A percentile compares a stretch with the other conserved stretches of the same genome.
Evolutionary conservation across 2,888 invertebrate genomes (phyloP).

Genomic region (Eupithecia insigniata): DNA sequence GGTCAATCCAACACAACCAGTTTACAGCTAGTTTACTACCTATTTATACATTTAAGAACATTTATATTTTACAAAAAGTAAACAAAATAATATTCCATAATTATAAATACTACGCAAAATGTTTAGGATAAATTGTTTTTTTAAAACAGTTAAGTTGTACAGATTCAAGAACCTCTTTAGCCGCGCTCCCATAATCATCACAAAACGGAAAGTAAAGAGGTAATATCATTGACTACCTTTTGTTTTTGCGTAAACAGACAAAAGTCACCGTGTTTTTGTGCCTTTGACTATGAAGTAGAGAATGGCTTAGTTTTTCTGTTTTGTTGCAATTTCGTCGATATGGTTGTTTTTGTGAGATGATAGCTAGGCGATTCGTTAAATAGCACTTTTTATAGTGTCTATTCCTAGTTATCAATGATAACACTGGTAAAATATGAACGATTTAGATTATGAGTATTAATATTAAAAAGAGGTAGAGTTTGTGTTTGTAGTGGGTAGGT

Average conservation of each 20-base stretch:
- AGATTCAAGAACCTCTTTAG: background rate
- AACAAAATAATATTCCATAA: background rate
- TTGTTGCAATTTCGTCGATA: background rate
- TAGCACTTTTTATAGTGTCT: background rate
- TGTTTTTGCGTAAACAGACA: constrained; percentile 9
- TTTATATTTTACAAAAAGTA: background rate
- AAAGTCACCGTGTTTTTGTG: background rate
- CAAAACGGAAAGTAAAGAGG: constrained; percentile 3
- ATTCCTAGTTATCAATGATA: background rate
- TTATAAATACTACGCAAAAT: background rate
- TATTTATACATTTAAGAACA: background rate
- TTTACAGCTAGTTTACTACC: background rate
- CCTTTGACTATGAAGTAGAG: constrained; percentile 3
- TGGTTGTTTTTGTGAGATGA: background rate
- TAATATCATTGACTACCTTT: constrained; percentile 4
- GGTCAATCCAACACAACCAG: background rate
- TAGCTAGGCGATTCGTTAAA: background rate
- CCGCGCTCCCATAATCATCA: constrained; percentile 7
- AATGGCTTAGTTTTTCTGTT: background rate
- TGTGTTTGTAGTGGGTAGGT: background rate
- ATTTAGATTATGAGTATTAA: background rate
- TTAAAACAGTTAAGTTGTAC: background rate
- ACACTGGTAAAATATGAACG: background rate
- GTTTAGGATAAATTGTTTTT: background rate
- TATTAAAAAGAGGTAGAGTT: background rate